A percentile compares a stretch with the other conserved stretches of the same genome.
Evolutionary conservation across 30 jellyfish, hydroid and myxozoan genomes (phyloP).

Genomic region (Rhopilema esculentum): DNA sequence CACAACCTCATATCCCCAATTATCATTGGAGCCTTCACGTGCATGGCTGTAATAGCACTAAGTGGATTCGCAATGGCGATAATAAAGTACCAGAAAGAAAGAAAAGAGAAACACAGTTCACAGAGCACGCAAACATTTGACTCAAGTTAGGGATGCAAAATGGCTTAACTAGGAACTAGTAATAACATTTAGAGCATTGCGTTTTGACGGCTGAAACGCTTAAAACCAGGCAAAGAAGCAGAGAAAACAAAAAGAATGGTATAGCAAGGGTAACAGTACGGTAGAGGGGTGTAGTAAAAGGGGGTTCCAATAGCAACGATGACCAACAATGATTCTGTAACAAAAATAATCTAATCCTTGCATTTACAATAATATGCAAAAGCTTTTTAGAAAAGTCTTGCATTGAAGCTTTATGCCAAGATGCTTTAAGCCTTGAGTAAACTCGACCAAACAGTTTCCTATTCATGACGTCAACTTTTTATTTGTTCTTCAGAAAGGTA

Average conservation of each 20-base stretch:
- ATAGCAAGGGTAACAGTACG: background rate
- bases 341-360: no score
- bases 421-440: no score
- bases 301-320: no score
- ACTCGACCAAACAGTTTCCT: no score
- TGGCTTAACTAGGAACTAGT: background rate
- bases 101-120: constrained; percentile 63
- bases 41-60: constrained; percentile 98
- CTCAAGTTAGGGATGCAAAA: constrained; percentile 5
- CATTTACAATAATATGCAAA: no score
- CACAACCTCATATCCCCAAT: constrained; percentile 94
- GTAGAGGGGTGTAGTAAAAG: no score
- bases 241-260: background rate
- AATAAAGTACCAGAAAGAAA: constrained; percentile 88
- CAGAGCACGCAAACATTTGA: constrained; percentile 72
- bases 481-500: no score
- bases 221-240: background rate
- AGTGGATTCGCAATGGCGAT: constrained; percentile 99
- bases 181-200: background rate
- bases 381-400: no score
- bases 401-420: no score
- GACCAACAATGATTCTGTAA: no score
- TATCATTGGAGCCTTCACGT: constrained; percentile 96
- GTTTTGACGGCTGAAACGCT: background rate
- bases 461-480: no score